Percentiles rank a stretch among this genome's conserved stretches.
Evolutionary conservation across 2,113 vertebrate species (phyloP).

Genomic region (Nematolebias whitei): DNA sequence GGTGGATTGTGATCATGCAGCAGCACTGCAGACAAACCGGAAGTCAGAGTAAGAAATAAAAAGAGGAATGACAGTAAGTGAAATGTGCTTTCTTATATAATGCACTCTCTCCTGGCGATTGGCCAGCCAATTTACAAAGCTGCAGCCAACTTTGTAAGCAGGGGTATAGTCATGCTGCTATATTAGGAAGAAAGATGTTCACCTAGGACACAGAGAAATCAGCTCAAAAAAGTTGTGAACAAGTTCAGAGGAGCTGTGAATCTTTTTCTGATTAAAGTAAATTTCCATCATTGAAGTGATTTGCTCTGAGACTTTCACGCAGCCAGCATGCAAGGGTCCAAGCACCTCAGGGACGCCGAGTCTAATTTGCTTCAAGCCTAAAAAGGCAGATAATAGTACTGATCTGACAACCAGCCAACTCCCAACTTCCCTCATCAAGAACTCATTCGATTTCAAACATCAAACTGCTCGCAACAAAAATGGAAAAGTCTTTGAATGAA

Average conservation of each 20-base stretch:
- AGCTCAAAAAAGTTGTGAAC: slow-evolving; percentile 56
- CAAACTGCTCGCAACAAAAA: slow-evolving; percentile 66
- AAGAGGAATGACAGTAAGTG: no score
- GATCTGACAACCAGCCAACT: slow-evolving; percentile 75
- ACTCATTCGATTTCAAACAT: slow-evolving; percentile 70
- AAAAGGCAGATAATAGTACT: slow-evolving; percentile 73
- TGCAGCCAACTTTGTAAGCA: no score
- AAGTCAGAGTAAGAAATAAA: no score
- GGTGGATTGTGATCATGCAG: no score
- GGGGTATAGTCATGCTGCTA: no score
- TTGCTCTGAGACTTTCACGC: slow-evolving; percentile 56
- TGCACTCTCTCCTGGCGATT: no score
- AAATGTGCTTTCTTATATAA: no score
- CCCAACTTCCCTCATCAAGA: slow-evolving; percentile 73
- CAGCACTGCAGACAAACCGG: no score
- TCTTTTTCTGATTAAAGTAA: slow-evolving; percentile 72
- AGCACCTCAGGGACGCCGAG: slow-evolving; percentile 67
- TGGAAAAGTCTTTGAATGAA: slow-evolving; percentile 58
- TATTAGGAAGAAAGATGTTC: slow-evolving; percentile 23
- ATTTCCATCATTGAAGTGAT: slow-evolving; percentile 70
- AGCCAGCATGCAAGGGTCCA: slow-evolving; percentile 51
- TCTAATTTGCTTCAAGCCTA: slow-evolving; percentile 76
- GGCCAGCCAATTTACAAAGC: no score
- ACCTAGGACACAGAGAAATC: slow-evolving; percentile 41
- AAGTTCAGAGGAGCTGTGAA: slow-evolving; percentile 49